Evolutionary conservation across 2,888 invertebrate species (phyloP).

Genomic region (Incurvaria masculella): DNA sequence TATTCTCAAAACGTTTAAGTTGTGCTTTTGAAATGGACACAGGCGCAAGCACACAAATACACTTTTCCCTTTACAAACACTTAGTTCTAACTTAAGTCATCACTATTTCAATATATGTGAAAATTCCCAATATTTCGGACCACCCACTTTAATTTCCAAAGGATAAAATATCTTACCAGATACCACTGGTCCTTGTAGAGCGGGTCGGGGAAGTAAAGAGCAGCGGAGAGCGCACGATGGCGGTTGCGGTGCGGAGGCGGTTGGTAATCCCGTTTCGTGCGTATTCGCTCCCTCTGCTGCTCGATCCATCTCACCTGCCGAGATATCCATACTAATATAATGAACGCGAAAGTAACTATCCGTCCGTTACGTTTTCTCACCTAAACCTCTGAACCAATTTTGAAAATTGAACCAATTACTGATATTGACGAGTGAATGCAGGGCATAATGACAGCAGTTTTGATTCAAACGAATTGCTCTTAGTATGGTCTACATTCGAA

Average conservation of each 20-base stretch:
- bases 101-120: constrained; percentile 3
- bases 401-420: too few relatives aligned
- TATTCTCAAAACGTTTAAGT: constrained; percentile 8
- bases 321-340: too few relatives aligned
- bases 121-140: constrained; percentile 10
- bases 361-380: too few relatives aligned
- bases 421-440: too few relatives aligned
- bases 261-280: constrained; percentile 82
- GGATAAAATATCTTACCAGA: constrained; percentile 75
- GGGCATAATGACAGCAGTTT: too few relatives aligned
- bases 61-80: not conserved
- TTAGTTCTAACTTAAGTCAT: constrained; percentile 3
- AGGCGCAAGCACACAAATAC: not conserved
- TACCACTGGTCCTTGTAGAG: constrained; percentile 95
- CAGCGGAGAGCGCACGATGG: constrained; percentile 38
- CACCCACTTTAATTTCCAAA: constrained; percentile 10
- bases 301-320: constrained; percentile 88
- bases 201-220: constrained; percentile 79
- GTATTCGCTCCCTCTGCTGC: constrained; percentile 83
- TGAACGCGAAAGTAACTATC: too few relatives aligned
- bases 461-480: too few relatives aligned
- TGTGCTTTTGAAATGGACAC: not conserved
- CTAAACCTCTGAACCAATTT: too few relatives aligned
- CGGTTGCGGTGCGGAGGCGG: constrained; percentile 43
- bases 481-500: too few relatives aligned